Evolutionary conservation across 2,113 vertebrate species (phyloP).

Genomic region (Platysteira castanea): DNA sequence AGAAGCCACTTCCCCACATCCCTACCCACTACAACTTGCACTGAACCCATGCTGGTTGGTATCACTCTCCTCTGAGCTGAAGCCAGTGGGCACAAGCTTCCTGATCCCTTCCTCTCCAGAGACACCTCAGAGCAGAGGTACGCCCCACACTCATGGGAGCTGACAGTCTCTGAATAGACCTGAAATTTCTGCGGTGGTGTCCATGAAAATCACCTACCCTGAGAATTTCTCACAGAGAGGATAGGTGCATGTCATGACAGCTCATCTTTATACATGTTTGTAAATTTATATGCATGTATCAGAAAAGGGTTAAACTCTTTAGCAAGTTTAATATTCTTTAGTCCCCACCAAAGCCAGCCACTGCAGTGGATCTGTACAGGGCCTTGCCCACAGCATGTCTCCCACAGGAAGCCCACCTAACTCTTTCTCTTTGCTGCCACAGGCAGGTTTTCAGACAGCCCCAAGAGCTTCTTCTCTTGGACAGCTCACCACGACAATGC

Average conservation of each 20-base stretch:
- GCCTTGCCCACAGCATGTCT: neutral
- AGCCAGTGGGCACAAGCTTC: neutral
- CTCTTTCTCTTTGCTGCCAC: neutral
- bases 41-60: neutral
- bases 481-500: neutral
- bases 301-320: neutral
- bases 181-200: neutral
- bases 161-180: neutral
- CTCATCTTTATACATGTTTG: neutral
- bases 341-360: neutral
- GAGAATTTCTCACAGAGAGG: neutral
- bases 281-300: neutral
- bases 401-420: neutral
- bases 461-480: neutral
- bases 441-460: neutral
- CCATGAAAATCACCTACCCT: neutral
- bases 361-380: neutral
- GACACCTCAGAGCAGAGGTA: neutral
- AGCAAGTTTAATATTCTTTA: neutral
- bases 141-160: rapidly evolving
- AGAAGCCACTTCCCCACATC: neutral
- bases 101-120: neutral
- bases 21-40: neutral
- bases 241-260: neutral
- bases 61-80: neutral